phyloP scores from a whole-genome alignment of 2,113 vertebrate genomes.

The Cavia porcellus region DNA sequence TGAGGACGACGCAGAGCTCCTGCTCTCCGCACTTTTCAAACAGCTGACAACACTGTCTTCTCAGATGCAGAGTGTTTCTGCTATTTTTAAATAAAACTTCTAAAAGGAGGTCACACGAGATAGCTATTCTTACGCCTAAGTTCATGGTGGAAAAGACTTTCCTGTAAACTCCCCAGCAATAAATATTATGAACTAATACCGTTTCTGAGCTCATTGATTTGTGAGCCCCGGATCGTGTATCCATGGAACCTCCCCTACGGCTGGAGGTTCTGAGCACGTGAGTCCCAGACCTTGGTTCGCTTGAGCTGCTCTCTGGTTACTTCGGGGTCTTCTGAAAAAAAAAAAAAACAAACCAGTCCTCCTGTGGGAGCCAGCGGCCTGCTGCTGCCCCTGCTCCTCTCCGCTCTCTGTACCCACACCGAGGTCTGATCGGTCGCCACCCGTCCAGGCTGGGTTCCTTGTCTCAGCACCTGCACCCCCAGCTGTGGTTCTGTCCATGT shows the following conservation, averaged over 20 bases:
- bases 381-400: too few species aligned
- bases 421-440: too few species aligned
- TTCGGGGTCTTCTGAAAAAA: not conserved
- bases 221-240: not conserved
- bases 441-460: too few species aligned
- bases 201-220: conserved; percentile 38
- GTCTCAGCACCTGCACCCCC: not conserved
- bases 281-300: not conserved
- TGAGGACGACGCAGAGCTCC: conserved; percentile 81
- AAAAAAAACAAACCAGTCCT: not conserved
- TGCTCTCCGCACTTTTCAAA: conserved; percentile 77
- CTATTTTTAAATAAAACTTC: conserved; percentile 85
- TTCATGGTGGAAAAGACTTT: conserved; percentile 86
- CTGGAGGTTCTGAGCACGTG: not conserved
- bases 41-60: conserved; percentile 75
- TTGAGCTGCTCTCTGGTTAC: not conserved
- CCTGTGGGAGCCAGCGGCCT: not conserved
- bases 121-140: conserved; percentile 79
- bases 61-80: conserved; percentile 81
- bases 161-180: conserved; percentile 89
- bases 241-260: not conserved
- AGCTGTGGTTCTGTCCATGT: not conserved
- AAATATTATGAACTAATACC: conserved; percentile 86
- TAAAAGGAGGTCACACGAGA: conserved; percentile 80
- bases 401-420: too few species aligned